These are phyloP conservation scores for Apis florea DNA, from an alignment of 1,140 invertebrate genomes.

Conservation along the genomic window DNA sequence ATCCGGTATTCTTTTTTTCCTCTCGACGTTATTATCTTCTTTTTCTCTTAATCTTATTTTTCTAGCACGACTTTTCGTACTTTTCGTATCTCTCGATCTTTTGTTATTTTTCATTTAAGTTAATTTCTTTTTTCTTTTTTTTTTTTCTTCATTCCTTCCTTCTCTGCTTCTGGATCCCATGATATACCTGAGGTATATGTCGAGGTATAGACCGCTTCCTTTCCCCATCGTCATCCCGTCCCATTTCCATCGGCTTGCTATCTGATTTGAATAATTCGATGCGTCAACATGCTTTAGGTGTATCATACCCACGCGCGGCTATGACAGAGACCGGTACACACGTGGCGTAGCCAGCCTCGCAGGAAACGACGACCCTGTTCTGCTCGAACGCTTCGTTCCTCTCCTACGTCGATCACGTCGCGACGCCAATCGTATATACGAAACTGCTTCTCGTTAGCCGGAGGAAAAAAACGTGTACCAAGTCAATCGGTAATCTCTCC, in stretches of 20 bases:
- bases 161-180: not conserved
- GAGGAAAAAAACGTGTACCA: not conserved
- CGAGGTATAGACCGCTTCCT: not conserved
- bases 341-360: slow-evolving; percentile 32
- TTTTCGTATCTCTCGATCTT: too few species aligned
- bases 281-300: slow-evolving; percentile 61
- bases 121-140: too few species aligned
- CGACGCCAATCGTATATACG: slow-evolving; percentile 31
- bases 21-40: not conserved
- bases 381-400: slow-evolving; percentile 37
- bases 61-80: too few species aligned
- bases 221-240: not conserved
- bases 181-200: not conserved
- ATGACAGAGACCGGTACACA: slow-evolving; percentile 43
- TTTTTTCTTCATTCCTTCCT: not conserved
- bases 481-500: not conserved
- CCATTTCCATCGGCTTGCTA: slow-evolving; percentile 23
- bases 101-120: not conserved
- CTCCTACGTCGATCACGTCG: slow-evolving; percentile 44
- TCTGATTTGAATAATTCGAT: slow-evolving; percentile 66
- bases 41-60: too few species aligned
- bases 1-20: not conserved
- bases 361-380: slow-evolving; percentile 54
- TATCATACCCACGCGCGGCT: slow-evolving; percentile 48
- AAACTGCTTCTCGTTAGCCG: slow-evolving; percentile 26